A percentile compares a stretch with the other conserved stretches of the same genome.
Evolutionary conservation across 2,113 vertebrate species (phyloP).

Genomic region (Aphelocoma coerulescens): DNA sequence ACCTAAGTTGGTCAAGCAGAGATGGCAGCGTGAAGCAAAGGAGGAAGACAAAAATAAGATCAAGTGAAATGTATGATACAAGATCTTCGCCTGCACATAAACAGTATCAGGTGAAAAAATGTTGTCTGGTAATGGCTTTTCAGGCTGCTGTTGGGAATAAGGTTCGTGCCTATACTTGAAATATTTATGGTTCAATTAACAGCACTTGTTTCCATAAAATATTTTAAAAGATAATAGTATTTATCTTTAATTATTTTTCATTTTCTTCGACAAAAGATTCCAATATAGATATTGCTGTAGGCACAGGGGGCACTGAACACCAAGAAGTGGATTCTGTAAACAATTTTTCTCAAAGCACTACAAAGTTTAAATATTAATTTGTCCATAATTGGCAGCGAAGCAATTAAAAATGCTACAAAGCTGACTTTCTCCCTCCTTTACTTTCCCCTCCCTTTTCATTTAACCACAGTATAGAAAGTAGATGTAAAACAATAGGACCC

Average conservation of each 20-base stretch:
- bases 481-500: constrained; percentile 92
- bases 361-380: constrained; percentile 83
- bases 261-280: constrained; percentile 56
- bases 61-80: background rate
- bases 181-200: background rate
- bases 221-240: constrained; percentile 24
- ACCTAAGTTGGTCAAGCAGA: background rate
- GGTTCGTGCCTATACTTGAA: background rate
- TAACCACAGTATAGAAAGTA: constrained; percentile 77
- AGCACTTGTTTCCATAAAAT: background rate
- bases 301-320: constrained; percentile 21
- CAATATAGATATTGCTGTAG: constrained; percentile 47
- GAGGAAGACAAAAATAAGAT: constrained; percentile 5
- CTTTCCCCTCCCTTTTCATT: constrained; percentile 77
- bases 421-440: constrained; percentile 75
- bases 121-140: background rate
- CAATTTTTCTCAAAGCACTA: constrained; percentile 67
- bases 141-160: background rate
- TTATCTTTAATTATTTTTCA: constrained; percentile 59
- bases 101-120: background rate
- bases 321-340: constrained; percentile 61
- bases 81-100: background rate
- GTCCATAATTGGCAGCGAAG: constrained; percentile 75
- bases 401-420: constrained; percentile 80
- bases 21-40: background rate